A percentile compares a stretch with the other conserved stretches of the same genome.
Conservation (phyloP, 2,888 invertebrate genomes). For the Pyrochroa serraticornis region DNA sequence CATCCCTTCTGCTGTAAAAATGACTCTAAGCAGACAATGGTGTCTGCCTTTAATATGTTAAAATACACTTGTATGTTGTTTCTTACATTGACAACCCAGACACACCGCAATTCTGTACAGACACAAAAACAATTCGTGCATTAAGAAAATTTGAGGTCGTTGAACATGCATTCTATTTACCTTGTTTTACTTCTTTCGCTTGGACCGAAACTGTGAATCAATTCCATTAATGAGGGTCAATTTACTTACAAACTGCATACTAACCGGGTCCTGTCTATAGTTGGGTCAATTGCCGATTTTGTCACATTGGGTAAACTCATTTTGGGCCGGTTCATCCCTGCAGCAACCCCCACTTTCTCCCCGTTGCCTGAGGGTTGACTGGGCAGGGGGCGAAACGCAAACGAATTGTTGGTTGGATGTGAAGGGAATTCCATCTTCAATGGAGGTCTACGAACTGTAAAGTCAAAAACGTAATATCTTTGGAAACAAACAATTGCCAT, state of each 20-base stretch:
- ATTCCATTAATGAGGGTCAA: too few relatives aligned
- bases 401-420: conserved; percentile 37
- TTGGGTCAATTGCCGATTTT: conserved; percentile 48
- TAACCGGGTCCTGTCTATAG: conserved; percentile 51
- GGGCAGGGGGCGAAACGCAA: conserved; percentile 48
- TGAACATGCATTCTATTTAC: conserved; percentile 28
- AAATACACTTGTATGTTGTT: too few relatives aligned
- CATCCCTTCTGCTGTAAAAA: too few relatives aligned
- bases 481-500: not conserved
- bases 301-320: conserved; percentile 53
- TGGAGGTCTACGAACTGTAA: conserved; percentile 25
- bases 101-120: not conserved
- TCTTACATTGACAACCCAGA: not conserved
- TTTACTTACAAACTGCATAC: conserved; percentile 13
- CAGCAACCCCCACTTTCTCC: conserved; percentile 36
- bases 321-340: conserved; percentile 49
- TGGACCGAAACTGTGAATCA: conserved; percentile 29
- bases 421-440: conserved; percentile 46
- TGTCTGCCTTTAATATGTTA: too few relatives aligned
- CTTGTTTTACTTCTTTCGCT: conserved; percentile 37
- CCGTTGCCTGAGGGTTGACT: conserved; percentile 34
- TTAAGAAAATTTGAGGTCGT: not conserved
- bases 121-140: not conserved
- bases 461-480: not conserved
- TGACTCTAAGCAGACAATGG: too few relatives aligned